phyloP scores from a whole-genome alignment of 2,888 invertebrate species.

The Ecliptopera silaceata region DNA sequence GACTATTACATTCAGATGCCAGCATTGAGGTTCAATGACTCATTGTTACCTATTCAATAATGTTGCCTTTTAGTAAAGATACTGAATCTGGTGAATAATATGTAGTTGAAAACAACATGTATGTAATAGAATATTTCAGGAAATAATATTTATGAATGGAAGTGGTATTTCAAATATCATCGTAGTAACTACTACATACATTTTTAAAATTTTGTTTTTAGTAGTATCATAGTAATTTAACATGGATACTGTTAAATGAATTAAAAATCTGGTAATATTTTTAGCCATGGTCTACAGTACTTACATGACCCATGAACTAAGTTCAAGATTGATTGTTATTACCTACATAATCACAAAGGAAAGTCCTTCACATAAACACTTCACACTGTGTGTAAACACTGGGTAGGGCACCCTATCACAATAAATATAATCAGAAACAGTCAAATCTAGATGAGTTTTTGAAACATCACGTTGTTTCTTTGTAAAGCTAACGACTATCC shows the following conservation, averaged over 20 bases:
- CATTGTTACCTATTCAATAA: neutral
- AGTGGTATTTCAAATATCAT: too few relatives aligned
- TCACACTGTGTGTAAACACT: neutral
- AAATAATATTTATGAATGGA: too few relatives aligned
- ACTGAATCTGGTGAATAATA: neutral
- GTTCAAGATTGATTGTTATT: neutral
- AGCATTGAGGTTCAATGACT: slow-evolving; percentile 4
- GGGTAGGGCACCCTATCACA: neutral
- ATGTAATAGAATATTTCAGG: too few relatives aligned
- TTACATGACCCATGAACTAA: neutral
- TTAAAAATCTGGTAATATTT: too few relatives aligned
- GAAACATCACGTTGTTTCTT: slow-evolving; percentile 43
- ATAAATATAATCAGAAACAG: neutral
- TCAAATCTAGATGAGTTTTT: slow-evolving; percentile 4
- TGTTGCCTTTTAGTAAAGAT: neutral
- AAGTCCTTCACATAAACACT: neutral
- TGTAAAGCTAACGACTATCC: slow-evolving; percentile 61
- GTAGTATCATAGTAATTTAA: too few relatives aligned
- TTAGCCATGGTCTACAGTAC: neutral
- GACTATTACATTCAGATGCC: too few relatives aligned
- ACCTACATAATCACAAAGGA: neutral
- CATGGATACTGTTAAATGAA: too few relatives aligned
- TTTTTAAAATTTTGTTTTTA: too few relatives aligned
- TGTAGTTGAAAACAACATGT: neutral
- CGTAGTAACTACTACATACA: too few relatives aligned